Conservation (phyloP, 2,797 vertebrate species). For the Meriones psammophilus region DNA sequence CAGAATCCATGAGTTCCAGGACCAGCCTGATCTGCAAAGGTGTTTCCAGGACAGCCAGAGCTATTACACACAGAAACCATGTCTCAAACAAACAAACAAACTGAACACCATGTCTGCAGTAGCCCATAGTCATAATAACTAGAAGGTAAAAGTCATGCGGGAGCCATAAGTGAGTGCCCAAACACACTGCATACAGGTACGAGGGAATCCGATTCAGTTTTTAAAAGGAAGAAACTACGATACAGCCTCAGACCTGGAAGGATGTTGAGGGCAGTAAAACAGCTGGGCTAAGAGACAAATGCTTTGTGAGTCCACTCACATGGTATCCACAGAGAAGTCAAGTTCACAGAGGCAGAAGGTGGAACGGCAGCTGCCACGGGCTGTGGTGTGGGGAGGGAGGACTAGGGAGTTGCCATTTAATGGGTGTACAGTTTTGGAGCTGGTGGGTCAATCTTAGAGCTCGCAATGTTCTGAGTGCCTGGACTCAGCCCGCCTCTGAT, state of each 20-base stretch:
- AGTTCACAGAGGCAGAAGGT: background rate
- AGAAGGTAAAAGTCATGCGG: background rate
- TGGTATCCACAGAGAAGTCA: background rate
- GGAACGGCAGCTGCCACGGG: background rate
- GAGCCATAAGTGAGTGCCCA: background rate
- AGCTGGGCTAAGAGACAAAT: background rate
- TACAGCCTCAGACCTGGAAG: background rate
- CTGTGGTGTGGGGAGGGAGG: accelerated
- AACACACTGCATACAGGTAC: background rate
- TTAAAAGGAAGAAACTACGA: background rate
- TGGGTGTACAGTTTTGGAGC: background rate
- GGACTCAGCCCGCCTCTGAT: background rate
- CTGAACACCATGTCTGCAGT: accelerated
- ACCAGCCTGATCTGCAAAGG: background rate
- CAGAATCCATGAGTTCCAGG: background rate
- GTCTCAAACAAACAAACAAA: background rate
- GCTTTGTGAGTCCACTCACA: background rate
- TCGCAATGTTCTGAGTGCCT: background rate
- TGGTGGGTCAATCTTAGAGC: background rate
- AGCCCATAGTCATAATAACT: background rate
- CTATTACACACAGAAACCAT: background rate
- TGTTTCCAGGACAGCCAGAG: background rate
- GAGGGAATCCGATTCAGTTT: background rate
- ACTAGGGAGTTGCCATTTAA: background rate
- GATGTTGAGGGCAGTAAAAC: background rate